Evolutionary conservation across 2,888 invertebrate species (phyloP).

Genomic region (Apodemia zela): DNA sequence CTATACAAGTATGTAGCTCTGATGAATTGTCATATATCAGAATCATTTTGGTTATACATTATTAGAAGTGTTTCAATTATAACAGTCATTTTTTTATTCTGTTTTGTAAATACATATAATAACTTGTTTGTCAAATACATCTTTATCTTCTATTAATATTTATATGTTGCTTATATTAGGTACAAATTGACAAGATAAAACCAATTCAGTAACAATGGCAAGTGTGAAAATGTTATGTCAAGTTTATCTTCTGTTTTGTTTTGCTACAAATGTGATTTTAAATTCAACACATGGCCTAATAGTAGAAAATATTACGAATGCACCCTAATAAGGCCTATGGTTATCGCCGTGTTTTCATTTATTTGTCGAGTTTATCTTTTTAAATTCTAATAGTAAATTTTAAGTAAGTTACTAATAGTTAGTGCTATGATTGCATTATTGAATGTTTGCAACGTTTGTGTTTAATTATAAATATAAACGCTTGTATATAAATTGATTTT

Average conservation of each 20-base stretch:
- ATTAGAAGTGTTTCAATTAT: background rate
- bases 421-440: slow-evolving; percentile 77
- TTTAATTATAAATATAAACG: slow-evolving; percentile 78
- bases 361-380: slow-evolving; percentile 42
- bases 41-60: background rate
- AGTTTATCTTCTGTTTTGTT: slow-evolving; percentile 24
- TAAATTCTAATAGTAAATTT: slow-evolving; percentile 63
- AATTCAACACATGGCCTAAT: slow-evolving; percentile 41
- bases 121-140: background rate
- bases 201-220: background rate
- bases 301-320: slow-evolving; percentile 36
- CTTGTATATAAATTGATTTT: slow-evolving; percentile 65
- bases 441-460: slow-evolving; percentile 76
- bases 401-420: slow-evolving; percentile 67
- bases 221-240: background rate
- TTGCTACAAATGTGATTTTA: slow-evolving; percentile 24
- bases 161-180: background rate
- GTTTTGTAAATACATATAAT: background rate
- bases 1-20: background rate
- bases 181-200: background rate
- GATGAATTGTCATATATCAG: background rate
- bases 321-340: slow-evolving; percentile 45
- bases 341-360: slow-evolving; percentile 44
- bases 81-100: background rate
- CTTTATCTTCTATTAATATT: background rate